Conservation (phyloP, 2,113 vertebrate genomes). For the Oncorhynchus nerka region DNA sequence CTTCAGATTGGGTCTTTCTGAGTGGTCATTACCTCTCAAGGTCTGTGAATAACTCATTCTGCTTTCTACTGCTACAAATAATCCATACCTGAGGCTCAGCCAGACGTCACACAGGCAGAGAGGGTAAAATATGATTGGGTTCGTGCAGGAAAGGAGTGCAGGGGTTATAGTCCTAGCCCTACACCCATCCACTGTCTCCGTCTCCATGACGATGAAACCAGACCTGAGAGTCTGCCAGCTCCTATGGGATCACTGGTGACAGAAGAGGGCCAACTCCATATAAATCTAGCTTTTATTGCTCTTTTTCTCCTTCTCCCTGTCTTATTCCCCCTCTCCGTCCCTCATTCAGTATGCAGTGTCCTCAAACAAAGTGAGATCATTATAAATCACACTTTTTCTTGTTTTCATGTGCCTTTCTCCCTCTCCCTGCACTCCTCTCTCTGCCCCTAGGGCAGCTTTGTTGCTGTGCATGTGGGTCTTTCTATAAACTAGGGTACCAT, state of each 20-base stretch:
- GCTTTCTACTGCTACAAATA: conserved; percentile 17
- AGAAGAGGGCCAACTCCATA: conserved; percentile 59
- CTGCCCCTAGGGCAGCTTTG: neutral
- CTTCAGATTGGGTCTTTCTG: neutral
- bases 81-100: conserved; percentile 3
- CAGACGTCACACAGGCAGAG: conserved; percentile 14
- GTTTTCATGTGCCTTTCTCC: conserved; percentile 18
- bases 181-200: conserved; percentile 40
- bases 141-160: conserved; percentile 46
- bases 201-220: conserved; percentile 63
- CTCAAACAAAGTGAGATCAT: conserved; percentile 48
- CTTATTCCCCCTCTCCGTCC: conserved; percentile 27
- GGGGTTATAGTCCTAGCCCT: conserved; percentile 45
- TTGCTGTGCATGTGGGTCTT: neutral
- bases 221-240: conserved; percentile 64
- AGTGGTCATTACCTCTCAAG: conserved; percentile 2
- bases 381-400: conserved; percentile 67
- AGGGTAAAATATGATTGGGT: conserved; percentile 37
- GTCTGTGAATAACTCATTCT: conserved; percentile 30
- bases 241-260: conserved; percentile 65
- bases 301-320: conserved; percentile 19
- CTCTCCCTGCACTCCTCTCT: neutral
- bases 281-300: conserved; percentile 74
- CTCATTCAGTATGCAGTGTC: conserved; percentile 51
- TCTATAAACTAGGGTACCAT: no score